These are phyloP conservation scores for Yponomeuta plumbellus DNA, from an alignment of 2,888 invertebrate species.

Conservation along the genomic window DNA sequence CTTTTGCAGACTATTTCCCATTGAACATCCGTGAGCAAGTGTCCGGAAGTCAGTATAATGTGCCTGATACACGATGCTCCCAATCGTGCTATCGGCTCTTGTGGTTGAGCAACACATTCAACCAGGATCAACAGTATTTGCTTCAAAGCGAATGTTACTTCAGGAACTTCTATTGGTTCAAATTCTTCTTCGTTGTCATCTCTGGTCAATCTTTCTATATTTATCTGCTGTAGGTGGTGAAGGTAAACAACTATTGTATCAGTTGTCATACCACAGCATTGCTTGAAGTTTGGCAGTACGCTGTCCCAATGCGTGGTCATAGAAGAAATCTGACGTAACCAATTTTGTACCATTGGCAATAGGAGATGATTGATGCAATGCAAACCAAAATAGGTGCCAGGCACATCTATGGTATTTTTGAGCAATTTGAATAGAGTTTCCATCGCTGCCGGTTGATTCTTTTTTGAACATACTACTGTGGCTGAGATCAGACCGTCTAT, in stretches of 20 bases:
- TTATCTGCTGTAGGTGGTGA: slow-evolving; percentile 82
- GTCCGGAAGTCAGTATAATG: slow-evolving; percentile 88
- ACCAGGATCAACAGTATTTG: slow-evolving; percentile 90
- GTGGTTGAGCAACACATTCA: slow-evolving; percentile 93
- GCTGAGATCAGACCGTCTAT: slow-evolving; percentile 91
- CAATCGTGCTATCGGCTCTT: slow-evolving; percentile 91
- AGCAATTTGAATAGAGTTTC: slow-evolving; percentile 92
- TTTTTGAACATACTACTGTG: slow-evolving; percentile 89
- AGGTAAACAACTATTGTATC: slow-evolving; percentile 93
- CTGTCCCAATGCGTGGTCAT: slow-evolving; percentile 84
- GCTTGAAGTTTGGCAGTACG: slow-evolving; percentile 93
- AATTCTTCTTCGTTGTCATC: slow-evolving; percentile 58
- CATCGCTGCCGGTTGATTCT: slow-evolving; percentile 90
- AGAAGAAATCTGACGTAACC: slow-evolving; percentile 87
- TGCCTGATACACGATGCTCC: slow-evolving; percentile 95
- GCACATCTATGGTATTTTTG: slow-evolving; percentile 84
- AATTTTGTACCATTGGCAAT: slow-evolving; percentile 94
- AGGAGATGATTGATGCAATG: slow-evolving; percentile 95
- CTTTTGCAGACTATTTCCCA: slow-evolving; percentile 92
- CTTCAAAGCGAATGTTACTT: slow-evolving; percentile 86
- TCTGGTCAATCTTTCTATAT: slow-evolving; percentile 51
- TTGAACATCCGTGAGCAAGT: slow-evolving; percentile 86
- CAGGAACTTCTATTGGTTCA: slow-evolving; percentile 75
- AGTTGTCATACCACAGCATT: slow-evolving; percentile 94
- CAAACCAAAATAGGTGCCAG: slow-evolving; percentile 92